Conservation (phyloP, 2,797 vertebrate species). For the Myotis findleyi region DNA sequence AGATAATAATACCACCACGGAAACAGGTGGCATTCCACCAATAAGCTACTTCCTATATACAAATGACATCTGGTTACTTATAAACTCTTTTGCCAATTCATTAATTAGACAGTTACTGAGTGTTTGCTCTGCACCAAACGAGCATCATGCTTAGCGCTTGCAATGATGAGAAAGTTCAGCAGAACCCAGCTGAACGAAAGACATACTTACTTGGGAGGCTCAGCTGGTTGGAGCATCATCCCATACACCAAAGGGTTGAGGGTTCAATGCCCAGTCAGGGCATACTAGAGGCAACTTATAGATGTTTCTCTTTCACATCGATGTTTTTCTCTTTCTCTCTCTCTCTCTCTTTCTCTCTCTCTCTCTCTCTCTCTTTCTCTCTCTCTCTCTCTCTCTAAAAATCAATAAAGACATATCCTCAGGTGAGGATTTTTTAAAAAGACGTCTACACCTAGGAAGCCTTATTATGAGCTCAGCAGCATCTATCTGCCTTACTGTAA, state of each 20-base stretch:
- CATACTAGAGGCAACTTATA: neutral
- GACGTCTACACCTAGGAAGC: neutral
- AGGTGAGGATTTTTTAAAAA: neutral
- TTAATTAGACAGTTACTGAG: neutral
- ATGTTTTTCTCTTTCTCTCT: neutral
- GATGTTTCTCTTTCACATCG: neutral
- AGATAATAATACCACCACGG: neutral
- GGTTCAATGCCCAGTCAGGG: neutral
- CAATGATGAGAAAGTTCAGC: neutral
- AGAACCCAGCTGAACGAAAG: neutral
- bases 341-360: neutral
- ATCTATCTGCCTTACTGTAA: neutral
- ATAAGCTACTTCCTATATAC: neutral
- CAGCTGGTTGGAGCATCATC: neutral
- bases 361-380: neutral
- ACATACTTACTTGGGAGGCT: neutral
- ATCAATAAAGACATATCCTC: neutral
- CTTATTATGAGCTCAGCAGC: neutral
- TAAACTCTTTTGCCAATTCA: neutral
- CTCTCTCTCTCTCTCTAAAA: neutral
- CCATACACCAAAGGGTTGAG: neutral
- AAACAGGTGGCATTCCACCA: slow-evolving; percentile 17
- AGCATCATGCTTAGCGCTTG: neutral
- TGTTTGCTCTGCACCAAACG: neutral
- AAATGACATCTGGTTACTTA: slow-evolving; percentile 23